Conservation (phyloP, 2,113 vertebrate species). For the Ailurus styani region DNA sequence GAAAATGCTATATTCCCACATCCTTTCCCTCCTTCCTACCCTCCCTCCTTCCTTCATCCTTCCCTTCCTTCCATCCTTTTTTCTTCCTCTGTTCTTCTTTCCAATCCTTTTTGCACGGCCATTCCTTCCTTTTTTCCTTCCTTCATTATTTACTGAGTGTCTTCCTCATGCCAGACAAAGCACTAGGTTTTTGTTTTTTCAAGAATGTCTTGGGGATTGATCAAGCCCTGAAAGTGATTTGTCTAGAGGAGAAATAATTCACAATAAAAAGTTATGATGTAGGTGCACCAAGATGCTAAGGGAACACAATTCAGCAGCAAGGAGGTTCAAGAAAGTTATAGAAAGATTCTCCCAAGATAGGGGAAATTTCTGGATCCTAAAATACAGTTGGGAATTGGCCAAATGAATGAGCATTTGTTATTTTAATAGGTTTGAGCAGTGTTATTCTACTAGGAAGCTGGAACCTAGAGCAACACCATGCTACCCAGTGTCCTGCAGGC, state of each 20-base stretch:
- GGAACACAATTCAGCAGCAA: background rate
- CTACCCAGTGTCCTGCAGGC: too few species aligned
- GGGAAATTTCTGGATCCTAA: background rate
- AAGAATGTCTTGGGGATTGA: background rate
- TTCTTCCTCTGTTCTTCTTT: background rate
- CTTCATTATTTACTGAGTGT: background rate
- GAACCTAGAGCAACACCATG: background rate
- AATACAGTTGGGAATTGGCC: background rate
- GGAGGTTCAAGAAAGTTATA: background rate
- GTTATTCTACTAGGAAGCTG: background rate
- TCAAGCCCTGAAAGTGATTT: background rate
- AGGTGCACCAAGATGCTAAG: too few species aligned
- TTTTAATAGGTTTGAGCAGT: background rate
- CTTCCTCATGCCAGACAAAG: background rate
- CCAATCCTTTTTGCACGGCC: background rate
- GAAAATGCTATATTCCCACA: background rate
- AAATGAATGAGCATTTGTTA: background rate
- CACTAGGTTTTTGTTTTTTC: background rate
- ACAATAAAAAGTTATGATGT: background rate
- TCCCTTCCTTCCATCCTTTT: background rate
- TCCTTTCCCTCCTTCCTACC: rapidly evolving
- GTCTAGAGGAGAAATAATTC: background rate
- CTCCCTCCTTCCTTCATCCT: background rate
- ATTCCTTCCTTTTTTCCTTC: background rate
- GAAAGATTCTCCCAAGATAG: background rate